Evolutionary conservation across 2,888 invertebrate species (phyloP).

Genomic region (Lasioglossum pauxillum): DNA sequence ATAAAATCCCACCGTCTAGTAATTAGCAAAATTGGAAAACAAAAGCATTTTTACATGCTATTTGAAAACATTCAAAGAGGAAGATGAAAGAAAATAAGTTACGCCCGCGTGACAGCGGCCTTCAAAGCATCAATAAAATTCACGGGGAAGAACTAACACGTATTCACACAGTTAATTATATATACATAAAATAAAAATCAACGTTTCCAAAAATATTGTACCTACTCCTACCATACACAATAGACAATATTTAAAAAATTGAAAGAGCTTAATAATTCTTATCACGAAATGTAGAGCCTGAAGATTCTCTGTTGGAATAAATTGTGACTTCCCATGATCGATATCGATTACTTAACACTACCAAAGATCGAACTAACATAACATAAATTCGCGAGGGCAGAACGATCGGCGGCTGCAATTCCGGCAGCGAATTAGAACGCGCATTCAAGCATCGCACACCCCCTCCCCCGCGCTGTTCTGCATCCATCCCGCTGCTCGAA

Average conservation of each 20-base stretch:
- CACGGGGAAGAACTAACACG: neutral
- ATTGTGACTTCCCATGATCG: neutral
- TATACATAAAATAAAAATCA: neutral
- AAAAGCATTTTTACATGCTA: too few relatives aligned
- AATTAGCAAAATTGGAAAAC: too few relatives aligned
- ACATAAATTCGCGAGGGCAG: neutral
- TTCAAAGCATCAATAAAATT: neutral
- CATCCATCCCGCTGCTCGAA: slow-evolving; percentile 30
- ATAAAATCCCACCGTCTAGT: too few relatives aligned
- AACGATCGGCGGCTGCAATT: neutral
- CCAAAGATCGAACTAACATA: neutral
- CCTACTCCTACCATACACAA: neutral
- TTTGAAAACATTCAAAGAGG: too few relatives aligned
- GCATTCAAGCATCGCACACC: neutral
- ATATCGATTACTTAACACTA: neutral
- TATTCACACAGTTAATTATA: neutral
- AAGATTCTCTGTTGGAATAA: neutral
- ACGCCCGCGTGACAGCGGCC: too few relatives aligned
- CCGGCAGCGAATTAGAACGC: neutral
- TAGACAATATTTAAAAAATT: neutral
- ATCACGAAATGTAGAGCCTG: neutral
- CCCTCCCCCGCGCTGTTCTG: slow-evolving; percentile 36
- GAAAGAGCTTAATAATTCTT: neutral
- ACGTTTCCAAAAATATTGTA: neutral
- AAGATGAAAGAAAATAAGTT: too few relatives aligned